Evolutionary conservation across 2,113 vertebrate species (phyloP), one percentile per base, ranked within the genome.

Genomic region (Pheucticus melanocephalus): DNA sequence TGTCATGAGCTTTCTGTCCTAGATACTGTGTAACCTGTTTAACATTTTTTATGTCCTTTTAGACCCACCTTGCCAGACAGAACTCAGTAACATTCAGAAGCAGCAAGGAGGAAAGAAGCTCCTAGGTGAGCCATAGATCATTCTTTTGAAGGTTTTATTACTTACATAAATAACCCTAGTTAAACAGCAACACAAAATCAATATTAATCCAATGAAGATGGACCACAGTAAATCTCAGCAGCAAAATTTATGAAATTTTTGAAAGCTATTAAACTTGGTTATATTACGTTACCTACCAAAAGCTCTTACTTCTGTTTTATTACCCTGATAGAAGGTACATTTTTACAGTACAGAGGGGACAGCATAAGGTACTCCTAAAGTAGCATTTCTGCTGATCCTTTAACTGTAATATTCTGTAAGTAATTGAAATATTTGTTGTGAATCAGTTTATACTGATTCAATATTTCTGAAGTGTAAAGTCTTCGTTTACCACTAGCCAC

Each of bases 31-130:
- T 87, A 90, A 91, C 86, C 64, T 78, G 16, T 95, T 81, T 77
- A 94, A 95, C 28, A 15, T 95, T 79, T 94, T 91, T 97, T 65
- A 53, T 97, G 83, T 95, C 78, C 0, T 98, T 98, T 75, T 97
- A 99, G 99, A 99, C 65, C 98, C 99, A 61, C 99, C 99, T 82
- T 99, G 99, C 97, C 99, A 99, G 96, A 98, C 98, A 70, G 99
- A 99, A 90, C 98, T 99, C 88, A 98, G 97, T 96, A 98, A 96
- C 82, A 98, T 99, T 97, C 98, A 98, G 97, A 99, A 98, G 95
- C 98, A 98, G 94, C 99, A 98, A 95, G 97, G 97, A 48, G 97
- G 98, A 85, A 99, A 99, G 98, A 99, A 99, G 91, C 97, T 99
- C 75, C 97, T 99, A 50, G 99, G 99, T 99, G 94, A 98, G 99